phyloP scores from a whole-genome alignment of 2,888 invertebrate genomes.

The Hypsopygia costalis region DNA sequence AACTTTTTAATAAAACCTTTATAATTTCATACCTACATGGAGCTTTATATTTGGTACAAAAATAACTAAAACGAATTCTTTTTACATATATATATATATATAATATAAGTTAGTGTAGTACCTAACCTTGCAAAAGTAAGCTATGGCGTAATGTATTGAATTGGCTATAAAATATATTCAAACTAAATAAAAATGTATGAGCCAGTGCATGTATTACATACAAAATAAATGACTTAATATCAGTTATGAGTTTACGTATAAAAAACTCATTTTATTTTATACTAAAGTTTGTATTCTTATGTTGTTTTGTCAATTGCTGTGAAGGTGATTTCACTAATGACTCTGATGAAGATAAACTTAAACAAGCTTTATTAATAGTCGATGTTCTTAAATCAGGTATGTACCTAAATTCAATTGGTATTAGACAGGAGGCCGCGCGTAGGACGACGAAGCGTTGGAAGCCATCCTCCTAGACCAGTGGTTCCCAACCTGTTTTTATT shows the following conservation, averaged over 20 bases:
- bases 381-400: constrained; percentile 43
- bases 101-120: no score
- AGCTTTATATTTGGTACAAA: no score
- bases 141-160: neutral
- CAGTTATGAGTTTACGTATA: constrained; percentile 27
- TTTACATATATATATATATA: constrained; percentile 14
- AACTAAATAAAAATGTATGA: constrained; percentile 1
- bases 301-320: neutral
- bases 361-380: constrained; percentile 42
- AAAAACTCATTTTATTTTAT: constrained; percentile 14
- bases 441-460: no score
- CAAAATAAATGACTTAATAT: constrained; percentile 16
- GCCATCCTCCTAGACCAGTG: no score
- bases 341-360: constrained; percentile 34
- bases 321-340: constrained; percentile 7
- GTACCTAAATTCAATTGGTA: neutral
- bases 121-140: no score
- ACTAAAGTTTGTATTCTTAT: constrained; percentile 8
- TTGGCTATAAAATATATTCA: constrained; percentile 3
- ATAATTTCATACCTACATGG: no score
- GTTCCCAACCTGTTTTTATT: no score
- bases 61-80: no score
- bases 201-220: constrained; percentile 10
- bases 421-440: no score
- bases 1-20: no score